phyloP scores from a whole-genome alignment of 2,113 vertebrate genomes.

The Clupea harengus region DNA sequence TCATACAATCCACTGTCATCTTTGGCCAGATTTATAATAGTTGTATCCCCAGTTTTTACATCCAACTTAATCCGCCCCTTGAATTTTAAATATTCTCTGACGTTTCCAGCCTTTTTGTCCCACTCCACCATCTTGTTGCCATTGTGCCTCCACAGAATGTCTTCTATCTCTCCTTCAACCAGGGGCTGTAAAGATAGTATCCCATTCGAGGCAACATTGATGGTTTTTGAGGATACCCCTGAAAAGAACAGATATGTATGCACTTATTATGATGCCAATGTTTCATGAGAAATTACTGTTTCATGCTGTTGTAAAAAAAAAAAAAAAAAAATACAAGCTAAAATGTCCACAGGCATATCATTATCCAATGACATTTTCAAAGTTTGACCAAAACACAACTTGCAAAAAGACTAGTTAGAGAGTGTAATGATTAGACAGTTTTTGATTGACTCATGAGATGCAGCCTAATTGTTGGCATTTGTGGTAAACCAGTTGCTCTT shows the following conservation, averaged over 20 bases:
- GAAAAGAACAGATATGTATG: background rate
- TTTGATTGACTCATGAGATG: too few species aligned
- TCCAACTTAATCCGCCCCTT: background rate
- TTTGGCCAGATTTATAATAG: background rate
- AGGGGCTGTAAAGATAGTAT: background rate
- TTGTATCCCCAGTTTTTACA: conserved; percentile 5
- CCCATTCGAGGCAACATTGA: background rate
- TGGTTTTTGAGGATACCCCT: background rate
- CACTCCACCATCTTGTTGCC: conserved; percentile 21
- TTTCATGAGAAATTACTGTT: background rate
- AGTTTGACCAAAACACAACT: too few species aligned
- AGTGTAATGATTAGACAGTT: background rate
- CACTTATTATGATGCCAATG: background rate
- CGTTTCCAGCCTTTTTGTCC: background rate
- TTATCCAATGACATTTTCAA: too few species aligned
- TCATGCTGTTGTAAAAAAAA: too few species aligned
- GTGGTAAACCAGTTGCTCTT: too few species aligned
- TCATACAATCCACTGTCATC: conserved; percentile 12
- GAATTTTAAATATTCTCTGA: background rate
- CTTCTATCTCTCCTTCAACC: background rate
- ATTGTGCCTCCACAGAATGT: conserved; percentile 25
- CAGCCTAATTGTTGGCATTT: too few species aligned
- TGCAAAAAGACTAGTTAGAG: too few species aligned
- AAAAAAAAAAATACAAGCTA: too few species aligned
- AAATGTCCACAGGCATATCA: too few species aligned